Base-by-base conservation (phyloP, 2,888 invertebrate genomes). In the Diaprepes abbreviatus region DNA sequence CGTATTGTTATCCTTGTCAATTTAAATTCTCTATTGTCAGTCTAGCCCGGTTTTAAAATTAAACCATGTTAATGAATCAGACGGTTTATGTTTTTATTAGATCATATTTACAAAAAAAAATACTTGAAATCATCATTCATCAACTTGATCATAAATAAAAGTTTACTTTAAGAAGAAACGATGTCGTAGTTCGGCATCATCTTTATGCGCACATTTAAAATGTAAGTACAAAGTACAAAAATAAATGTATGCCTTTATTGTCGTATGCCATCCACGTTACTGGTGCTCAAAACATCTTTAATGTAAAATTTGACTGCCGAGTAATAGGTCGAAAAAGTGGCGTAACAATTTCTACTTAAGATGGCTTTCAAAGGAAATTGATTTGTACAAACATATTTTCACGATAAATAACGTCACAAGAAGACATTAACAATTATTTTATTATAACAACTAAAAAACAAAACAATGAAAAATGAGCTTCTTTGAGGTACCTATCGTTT, bases 221-320 rank as follows among this genome's bases (percentile, higher is more conserved):
- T 43, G 50, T 65, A 67, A 62, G 62, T 67, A 70, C 60, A 72
- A n/a, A n/a, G n/a, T n/a, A n/a, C n/a, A 64, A 68, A 66, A 54
- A 48, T 50, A 62, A 68, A 38, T 64, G 24, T 63, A 70, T 73
- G 75, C 75, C 76, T 76, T 76, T 73, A 75, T 62, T 72, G 65
- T 73, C 70, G 69, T 71, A 75, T 73, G 74, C 74, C 75, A 75
- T 76, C 76, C 76, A 74, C 54, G 65, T 73, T 72, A 74, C 73
- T 74, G 75, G 74, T 76, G 76, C 76, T 76, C 75, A 74, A 71
- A 67, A 74, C 21, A 59, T 45, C 50, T 66, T 50, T 48, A 55
- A 68, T 68, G 58, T 70, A 58, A 55, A 67, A 55, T 68, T 58
- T 64, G 28, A 63, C 64, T 64, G 67, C 63, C 71, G 64, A 52